Conservation (phyloP, 2,888 invertebrate species). For the Carpatolechia fugitivella region DNA sequence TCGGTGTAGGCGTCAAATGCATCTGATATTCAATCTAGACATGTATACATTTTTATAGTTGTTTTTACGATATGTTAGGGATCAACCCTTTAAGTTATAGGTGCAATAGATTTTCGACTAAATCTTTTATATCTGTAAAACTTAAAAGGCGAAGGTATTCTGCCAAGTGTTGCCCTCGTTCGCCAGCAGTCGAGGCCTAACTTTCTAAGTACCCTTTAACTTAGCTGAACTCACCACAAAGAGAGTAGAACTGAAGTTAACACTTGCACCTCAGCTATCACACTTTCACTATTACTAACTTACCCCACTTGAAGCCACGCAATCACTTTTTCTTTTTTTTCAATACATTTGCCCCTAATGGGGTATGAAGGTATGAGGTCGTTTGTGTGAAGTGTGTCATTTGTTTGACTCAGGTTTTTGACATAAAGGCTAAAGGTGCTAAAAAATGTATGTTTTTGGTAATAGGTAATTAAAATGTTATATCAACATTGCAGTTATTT, state of each 20-base stretch:
- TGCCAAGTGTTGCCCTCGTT: no score
- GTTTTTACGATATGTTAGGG: background rate
- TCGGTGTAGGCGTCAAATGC: conserved; percentile 2
- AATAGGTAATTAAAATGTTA: no score
- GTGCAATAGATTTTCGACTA: no score
- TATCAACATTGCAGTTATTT: no score
- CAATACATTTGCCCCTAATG: conserved; percentile 17
- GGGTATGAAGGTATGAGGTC: conserved; percentile 14
- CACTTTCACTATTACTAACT: conserved; percentile 42
- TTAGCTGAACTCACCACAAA: no score
- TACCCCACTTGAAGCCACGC: conserved; percentile 33
- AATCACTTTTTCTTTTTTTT: conserved; percentile 34
- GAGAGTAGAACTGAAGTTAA: background rate
- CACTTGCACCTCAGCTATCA: conserved; percentile 10
- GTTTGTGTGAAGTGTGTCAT: background rate
- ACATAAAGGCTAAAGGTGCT: background rate
- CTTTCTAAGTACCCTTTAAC: no score
- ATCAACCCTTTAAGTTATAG: background rate
- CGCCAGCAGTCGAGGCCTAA: no score
- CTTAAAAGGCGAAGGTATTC: no score
- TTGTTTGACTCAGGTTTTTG: background rate
- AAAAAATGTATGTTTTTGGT: background rate
- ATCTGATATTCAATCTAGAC: background rate
- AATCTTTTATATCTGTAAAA: no score
- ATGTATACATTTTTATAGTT: background rate